A percentile compares a stretch with the other conserved stretches of the same genome.
phyloP scores from a whole-genome alignment of 2,888 invertebrate species.

The Embidobia sp. region DNA sequence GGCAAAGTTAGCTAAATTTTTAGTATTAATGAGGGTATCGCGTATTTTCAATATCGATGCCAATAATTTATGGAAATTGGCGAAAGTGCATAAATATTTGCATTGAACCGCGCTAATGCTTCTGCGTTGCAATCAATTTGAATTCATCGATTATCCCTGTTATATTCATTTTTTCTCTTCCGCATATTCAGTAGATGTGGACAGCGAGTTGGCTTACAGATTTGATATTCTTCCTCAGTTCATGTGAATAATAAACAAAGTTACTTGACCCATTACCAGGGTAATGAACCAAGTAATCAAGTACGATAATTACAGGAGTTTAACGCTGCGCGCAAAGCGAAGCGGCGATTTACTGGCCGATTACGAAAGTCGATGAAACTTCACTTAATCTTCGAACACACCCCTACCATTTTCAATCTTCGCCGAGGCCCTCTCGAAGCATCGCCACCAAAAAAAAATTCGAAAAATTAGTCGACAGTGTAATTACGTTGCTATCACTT shows the following conservation, averaged over 20 bases:
- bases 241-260: conserved; percentile 52
- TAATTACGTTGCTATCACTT: conserved; percentile 44
- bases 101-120: conserved; percentile 2
- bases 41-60: not conserved
- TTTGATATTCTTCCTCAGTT: conserved; percentile 39
- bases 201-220: conserved; percentile 11
- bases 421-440: conserved; percentile 18
- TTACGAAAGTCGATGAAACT: conserved; percentile 65
- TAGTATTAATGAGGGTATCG: not conserved
- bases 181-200: conserved; percentile 38
- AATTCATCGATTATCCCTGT: conserved; percentile 3
- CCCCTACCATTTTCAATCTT: conserved; percentile 42
- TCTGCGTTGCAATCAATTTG: not conserved
- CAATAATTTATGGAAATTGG: conserved; percentile 32
- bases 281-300: conserved; percentile 68
- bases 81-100: conserved; percentile 28
- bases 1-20: too few relatives aligned
- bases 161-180: conserved; percentile 26
- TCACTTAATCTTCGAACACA: conserved; percentile 61
- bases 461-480: conserved; percentile 37
- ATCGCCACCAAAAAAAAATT: conserved; percentile 9
- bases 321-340: conserved; percentile 48
- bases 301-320: conserved; percentile 67
- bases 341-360: conserved; percentile 63
- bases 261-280: conserved; percentile 66